Percentiles rank a stretch among this genome's conserved stretches.
These are phyloP conservation scores for Synanceia verrucosa DNA, from an alignment of 2,797 vertebrate species.

Conservation along the genomic window DNA sequence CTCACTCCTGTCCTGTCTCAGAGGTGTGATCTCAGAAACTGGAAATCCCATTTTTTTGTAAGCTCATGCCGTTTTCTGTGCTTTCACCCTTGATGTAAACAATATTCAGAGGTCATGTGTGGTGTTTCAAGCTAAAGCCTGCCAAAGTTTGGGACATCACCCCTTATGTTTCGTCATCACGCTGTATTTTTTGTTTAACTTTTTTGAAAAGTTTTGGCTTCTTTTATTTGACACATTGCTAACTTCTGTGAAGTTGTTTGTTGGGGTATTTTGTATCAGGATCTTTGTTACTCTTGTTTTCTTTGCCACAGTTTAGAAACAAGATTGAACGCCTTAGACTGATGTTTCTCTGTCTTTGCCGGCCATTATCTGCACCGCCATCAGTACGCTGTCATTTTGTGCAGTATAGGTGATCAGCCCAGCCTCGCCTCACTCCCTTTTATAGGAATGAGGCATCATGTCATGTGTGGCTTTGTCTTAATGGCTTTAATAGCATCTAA, in stretches of 20 bases:
- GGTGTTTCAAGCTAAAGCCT: constrained; percentile 36
- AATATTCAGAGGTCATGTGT: constrained; percentile 19
- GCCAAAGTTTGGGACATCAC: constrained; percentile 20
- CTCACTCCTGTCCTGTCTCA: not conserved
- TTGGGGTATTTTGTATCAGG: constrained; percentile 89
- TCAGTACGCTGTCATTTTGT: constrained; percentile 21
- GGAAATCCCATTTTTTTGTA: constrained; percentile 31
- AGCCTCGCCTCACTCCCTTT: constrained; percentile 41
- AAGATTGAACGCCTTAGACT: constrained; percentile 68
- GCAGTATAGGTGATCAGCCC: constrained; percentile 26
- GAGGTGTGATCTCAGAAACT: constrained; percentile 12
- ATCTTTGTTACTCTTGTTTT: constrained; percentile 81
- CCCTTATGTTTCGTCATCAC: constrained; percentile 41
- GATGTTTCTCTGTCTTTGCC: constrained; percentile 53
- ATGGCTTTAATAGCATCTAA: constrained; percentile 15
- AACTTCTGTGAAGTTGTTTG: constrained; percentile 99
- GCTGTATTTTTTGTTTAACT: constrained; percentile 14
- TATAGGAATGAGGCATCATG: constrained; percentile 28
- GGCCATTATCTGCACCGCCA: not conserved
- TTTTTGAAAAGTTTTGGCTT: constrained; percentile 19
- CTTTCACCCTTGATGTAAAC: constrained; percentile 26
- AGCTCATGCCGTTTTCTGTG: constrained; percentile 7
- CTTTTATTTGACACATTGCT: constrained; percentile 78
- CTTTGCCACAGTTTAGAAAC: constrained; percentile 43
- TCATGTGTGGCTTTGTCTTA: constrained; percentile 23